These are phyloP conservation scores for Pseudoatta argentina DNA, from an alignment of 1,140 invertebrate genomes.

Conservation along the genomic window DNA sequence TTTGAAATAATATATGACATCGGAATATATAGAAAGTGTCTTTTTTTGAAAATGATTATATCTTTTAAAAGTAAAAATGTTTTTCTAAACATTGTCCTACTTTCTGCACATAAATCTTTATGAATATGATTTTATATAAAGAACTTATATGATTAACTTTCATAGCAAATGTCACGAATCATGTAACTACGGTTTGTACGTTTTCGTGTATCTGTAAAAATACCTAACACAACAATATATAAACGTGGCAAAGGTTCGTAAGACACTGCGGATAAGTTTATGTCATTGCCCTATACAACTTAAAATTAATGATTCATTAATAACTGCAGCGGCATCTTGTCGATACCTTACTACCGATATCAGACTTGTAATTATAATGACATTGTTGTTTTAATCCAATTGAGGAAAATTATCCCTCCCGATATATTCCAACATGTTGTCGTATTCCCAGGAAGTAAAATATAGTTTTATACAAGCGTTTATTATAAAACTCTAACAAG, in stretches of 20 bases:
- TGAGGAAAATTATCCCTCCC: background rate
- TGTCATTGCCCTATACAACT: background rate
- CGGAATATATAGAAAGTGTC: background rate
- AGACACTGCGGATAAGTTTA: background rate
- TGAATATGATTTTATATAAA: background rate
- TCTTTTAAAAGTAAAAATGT: background rate
- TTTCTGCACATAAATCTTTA: background rate
- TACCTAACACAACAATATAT: background rate
- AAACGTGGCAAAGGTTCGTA: background rate
- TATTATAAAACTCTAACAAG: background rate
- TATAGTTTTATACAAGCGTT: background rate
- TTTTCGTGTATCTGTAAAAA: background rate
- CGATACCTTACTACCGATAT: background rate
- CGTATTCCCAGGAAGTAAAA: conserved; percentile 12
- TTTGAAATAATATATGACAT: background rate
- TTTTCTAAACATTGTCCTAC: background rate
- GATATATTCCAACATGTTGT: conserved; percentile 22
- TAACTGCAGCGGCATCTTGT: background rate
- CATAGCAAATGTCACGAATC: background rate
- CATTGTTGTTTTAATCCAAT: background rate
- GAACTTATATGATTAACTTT: background rate
- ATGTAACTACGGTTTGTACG: background rate
- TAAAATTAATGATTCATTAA: conserved; percentile 46
- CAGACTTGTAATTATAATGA: conserved; percentile 15
- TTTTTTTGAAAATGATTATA: background rate